Evolutionary conservation across 2,888 invertebrate genomes (phyloP).

Genomic region (Cynaeus angustus): DNA sequence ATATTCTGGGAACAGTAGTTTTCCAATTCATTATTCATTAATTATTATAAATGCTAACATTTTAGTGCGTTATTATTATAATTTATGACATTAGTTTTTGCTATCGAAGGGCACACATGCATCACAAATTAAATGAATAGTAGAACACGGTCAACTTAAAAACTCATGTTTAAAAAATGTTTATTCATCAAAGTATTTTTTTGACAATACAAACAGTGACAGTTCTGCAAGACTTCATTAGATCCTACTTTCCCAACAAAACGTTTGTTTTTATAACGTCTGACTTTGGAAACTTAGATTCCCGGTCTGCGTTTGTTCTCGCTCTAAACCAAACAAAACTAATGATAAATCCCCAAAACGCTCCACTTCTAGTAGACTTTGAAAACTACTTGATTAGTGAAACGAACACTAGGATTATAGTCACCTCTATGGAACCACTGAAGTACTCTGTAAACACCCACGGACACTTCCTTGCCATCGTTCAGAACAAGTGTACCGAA

Average conservation of each 20-base stretch:
- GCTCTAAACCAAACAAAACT: not conserved
- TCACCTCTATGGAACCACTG: not conserved
- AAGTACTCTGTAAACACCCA: not conserved
- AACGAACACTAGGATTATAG: not conserved
- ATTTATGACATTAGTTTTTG: too few species aligned
- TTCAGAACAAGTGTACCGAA: slow-evolving; percentile 6
- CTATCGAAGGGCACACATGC: too few species aligned
- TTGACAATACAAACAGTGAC: not conserved
- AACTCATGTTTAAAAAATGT: too few species aligned
- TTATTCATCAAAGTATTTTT: too few species aligned
- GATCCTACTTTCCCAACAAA: not conserved
- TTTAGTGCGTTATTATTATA: too few species aligned
- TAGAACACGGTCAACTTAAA: too few species aligned
- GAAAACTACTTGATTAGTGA: not conserved
- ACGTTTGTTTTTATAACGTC: not conserved
- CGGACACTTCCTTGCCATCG: slow-evolving; percentile 5
- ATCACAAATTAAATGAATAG: too few species aligned
- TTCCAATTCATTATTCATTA: too few species aligned
- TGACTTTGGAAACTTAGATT: not conserved
- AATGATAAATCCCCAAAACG: not conserved
- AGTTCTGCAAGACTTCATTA: not conserved
- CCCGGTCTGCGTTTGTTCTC: not conserved
- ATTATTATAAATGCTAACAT: too few species aligned
- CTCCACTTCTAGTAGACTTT: not conserved
- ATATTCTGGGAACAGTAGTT: too few species aligned